Evolutionary conservation across 2,113 vertebrate genomes (phyloP).

Genomic region (Odobenus rosmarus): DNA sequence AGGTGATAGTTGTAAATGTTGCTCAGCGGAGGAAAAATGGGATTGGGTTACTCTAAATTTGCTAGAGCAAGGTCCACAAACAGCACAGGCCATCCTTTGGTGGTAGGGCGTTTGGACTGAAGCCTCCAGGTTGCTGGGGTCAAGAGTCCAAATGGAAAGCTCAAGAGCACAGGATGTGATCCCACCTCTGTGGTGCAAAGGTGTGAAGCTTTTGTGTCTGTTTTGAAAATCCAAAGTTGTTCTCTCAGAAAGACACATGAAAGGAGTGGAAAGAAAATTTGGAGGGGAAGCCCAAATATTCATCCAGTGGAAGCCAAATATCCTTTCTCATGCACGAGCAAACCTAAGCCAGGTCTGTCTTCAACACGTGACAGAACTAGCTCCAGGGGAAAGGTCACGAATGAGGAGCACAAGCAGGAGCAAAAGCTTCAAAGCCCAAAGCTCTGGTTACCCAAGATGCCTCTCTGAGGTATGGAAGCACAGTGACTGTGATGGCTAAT

Average conservation of each 20-base stretch:
- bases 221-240: slow-evolving; percentile 2
- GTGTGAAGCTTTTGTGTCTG: neutral
- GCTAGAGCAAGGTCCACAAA: neutral
- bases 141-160: neutral
- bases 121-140: neutral
- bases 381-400: neutral
- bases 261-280: neutral
- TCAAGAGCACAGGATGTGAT: neutral
- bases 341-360: neutral
- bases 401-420: neutral
- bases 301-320: neutral
- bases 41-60: neutral
- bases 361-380: neutral
- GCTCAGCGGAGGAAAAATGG: neutral
- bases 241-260: neutral
- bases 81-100: neutral
- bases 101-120: neutral
- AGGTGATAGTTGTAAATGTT: neutral
- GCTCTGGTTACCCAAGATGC: neutral
- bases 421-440: neutral
- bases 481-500: neutral
- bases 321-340: neutral
- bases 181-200: neutral
- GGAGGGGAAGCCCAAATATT: neutral
- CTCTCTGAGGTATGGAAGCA: neutral